Base-by-base conservation (phyloP, 2,888 invertebrate genomes). In the Drosophila colorata region DNA sequence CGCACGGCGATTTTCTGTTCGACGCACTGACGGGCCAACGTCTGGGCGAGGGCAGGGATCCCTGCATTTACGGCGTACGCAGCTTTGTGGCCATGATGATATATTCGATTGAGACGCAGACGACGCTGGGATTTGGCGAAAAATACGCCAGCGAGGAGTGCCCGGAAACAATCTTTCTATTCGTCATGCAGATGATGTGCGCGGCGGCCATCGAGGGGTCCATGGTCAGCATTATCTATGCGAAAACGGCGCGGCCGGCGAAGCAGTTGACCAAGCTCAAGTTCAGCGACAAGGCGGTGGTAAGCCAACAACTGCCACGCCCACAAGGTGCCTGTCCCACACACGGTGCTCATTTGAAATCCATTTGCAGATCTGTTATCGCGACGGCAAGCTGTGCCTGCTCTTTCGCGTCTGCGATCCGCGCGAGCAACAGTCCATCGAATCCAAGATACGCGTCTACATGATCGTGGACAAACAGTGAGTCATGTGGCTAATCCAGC, bases 31-130 rank as follows among this genome's bases (percentile, higher is more conserved):
- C 93, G 35, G 91, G 90, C 1, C 87, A 86, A 44, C 86, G 90
- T 7, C 72, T 92, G 68, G 90, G 91, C 41, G 93, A 93, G 69
- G 94, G 94, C 65, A 86, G 70, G 23, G 90, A 83, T 33, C 93
- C 92, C 0, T 95, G 95, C 72, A 93, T 95, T 33, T 93, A 93
- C 4, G 95, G 95, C 0, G 94, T 95, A 0, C 92, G 93, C 0
- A 93, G 93, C 14, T 95, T 95, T 64, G 94, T 94, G 28, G 95
- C 95, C 0, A 93, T 95, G 67, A 94, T 97, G 67, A 94, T 97
- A 90, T 97, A 97, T 93, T 96, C 97, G 41, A 95, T 98, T 66
- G 98, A 98, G 91, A 97, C 97, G 0, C 97, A 97, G 93, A 94
- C 95, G 87, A 95, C 97, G 0, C 96, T 97, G 38, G 98, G 97